Percentiles rank a stretch among this genome's conserved stretches.
Evolutionary conservation across 1,140 invertebrate genomes (phyloP).

Genomic region (Diabrotica undecimpunctata): DNA sequence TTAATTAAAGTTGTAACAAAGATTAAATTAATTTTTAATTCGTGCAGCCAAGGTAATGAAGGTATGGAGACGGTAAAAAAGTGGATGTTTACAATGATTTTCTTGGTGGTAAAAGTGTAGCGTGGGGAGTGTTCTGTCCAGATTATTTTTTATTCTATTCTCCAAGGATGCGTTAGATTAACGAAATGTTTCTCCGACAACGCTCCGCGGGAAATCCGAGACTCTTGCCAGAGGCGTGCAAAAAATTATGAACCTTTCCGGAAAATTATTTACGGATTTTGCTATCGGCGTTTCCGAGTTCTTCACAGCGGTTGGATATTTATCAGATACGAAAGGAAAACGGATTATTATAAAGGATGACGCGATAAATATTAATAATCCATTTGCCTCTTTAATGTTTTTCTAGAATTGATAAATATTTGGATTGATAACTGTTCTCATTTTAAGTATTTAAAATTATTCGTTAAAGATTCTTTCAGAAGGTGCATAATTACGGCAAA

Average conservation of each 20-base stretch:
- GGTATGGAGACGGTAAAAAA: constrained; percentile 38
- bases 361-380: too few relatives aligned
- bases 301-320: too few relatives aligned
- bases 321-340: too few relatives aligned
- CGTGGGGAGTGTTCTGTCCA: constrained; percentile 38
- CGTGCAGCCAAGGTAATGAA: constrained; percentile 38
- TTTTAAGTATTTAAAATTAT: too few relatives aligned
- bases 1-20: constrained; percentile 45
- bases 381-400: too few relatives aligned
- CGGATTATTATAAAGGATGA: too few relatives aligned
- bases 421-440: too few relatives aligned
- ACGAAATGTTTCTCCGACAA: constrained; percentile 34
- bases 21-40: constrained; percentile 47
- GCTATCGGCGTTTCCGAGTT: too few relatives aligned
- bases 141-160: constrained; percentile 44
- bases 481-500: too few relatives aligned
- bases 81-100: constrained; percentile 38
- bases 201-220: constrained; percentile 26
- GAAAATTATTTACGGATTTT: neutral
- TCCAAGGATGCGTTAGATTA: constrained; percentile 41
- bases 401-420: too few relatives aligned
- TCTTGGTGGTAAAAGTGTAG: constrained; percentile 34
- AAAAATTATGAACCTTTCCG: neutral
- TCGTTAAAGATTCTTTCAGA: too few relatives aligned
- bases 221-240: constrained; percentile 12